Evolutionary conservation across 1,140 invertebrate species (phyloP).

Genomic region (Trichogramma pretiosum): DNA sequence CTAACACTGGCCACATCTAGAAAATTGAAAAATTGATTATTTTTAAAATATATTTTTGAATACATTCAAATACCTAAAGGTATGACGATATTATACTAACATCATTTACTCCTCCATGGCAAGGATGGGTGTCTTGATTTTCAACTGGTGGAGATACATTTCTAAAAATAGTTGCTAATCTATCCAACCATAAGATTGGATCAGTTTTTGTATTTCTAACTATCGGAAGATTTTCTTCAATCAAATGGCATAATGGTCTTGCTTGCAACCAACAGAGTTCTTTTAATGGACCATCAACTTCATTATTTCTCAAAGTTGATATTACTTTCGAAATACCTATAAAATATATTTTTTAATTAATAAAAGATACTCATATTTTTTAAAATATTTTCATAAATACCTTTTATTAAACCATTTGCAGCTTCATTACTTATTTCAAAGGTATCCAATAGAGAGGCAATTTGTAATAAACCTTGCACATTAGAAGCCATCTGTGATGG

Average conservation of each 20-base stretch:
- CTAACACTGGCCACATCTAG: conserved; percentile 73
- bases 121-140: conserved; percentile 64
- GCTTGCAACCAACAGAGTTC: conserved; percentile 72
- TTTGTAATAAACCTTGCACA: conserved; percentile 69
- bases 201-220: conserved; percentile 53
- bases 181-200: conserved; percentile 88
- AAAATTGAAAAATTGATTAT: no score
- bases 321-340: conserved; percentile 56
- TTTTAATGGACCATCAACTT: conserved; percentile 63
- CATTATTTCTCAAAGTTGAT: conserved; percentile 50
- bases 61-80: no score
- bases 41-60: neutral
- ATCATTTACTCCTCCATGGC: conserved; percentile 69
- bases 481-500: conserved; percentile 71
- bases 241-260: conserved; percentile 54
- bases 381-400: conserved; percentile 30
- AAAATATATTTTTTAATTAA: conserved; percentile 9
- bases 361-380: neutral
- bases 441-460: conserved; percentile 68
- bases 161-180: conserved; percentile 82
- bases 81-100: conserved; percentile 34
- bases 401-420: conserved; percentile 74
- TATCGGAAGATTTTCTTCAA: conserved; percentile 42
- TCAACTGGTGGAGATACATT: conserved; percentile 58
- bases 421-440: conserved; percentile 74